phyloP scores from a whole-genome alignment of 2,797 vertebrate genomes.

The Potorous gilbertii region DNA sequence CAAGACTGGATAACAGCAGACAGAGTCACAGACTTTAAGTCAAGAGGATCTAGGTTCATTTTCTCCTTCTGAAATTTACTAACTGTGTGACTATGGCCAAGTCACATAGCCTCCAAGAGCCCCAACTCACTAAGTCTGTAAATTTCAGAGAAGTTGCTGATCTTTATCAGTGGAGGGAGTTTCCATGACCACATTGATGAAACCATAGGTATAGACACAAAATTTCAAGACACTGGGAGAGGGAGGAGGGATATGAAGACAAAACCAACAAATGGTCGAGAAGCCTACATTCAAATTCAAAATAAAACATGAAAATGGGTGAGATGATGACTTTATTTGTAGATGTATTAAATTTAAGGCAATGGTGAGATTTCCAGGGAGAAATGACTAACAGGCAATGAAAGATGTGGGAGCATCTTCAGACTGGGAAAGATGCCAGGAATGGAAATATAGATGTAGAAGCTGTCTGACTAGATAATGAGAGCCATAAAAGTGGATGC shows the following conservation, averaged over 20 bases:
- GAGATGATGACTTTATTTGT: slow-evolving; percentile 21
- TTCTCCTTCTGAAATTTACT: neutral
- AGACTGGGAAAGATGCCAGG: neutral
- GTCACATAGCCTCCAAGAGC: neutral
- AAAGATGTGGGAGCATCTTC: neutral
- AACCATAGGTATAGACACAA: neutral
- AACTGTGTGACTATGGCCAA: neutral
- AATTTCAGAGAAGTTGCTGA: neutral
- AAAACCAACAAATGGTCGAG: neutral
- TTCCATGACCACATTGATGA: neutral
- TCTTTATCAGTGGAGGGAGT: neutral
- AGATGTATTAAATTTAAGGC: slow-evolving; percentile 26
- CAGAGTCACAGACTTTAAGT: neutral
- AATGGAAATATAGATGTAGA: neutral
- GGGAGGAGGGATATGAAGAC: neutral
- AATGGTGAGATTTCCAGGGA: slow-evolving; percentile 32
- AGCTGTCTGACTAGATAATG: neutral
- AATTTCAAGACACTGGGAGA: neutral
- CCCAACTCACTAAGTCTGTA: neutral
- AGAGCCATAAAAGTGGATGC: neutral
- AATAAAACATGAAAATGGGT: neutral
- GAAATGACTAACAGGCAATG: neutral
- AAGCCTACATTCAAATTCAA: neutral
- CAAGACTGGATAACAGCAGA: neutral
- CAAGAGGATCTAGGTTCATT: neutral